Conservation (phyloP, 2,113 vertebrate species). For the Polyodon spathula region DNA sequence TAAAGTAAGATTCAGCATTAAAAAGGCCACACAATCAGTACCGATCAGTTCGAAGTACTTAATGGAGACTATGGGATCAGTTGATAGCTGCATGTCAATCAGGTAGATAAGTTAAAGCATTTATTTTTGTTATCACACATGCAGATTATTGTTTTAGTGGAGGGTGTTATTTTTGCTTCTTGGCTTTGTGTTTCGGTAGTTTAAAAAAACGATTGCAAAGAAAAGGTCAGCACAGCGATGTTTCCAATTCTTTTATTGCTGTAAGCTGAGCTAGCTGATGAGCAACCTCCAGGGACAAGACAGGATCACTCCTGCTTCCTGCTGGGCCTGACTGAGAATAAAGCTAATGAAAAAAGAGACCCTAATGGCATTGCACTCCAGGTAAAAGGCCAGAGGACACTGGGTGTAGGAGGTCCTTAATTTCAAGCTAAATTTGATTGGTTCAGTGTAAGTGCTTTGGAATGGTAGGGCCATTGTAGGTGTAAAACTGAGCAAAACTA, state of each 20-base stretch:
- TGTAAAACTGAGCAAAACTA: too few species aligned
- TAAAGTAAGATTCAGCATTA: too few species aligned
- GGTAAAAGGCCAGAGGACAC: slow-evolving; percentile 61
- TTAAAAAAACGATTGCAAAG: slow-evolving; percentile 35
- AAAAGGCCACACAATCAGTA: too few species aligned
- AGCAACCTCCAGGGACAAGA: slow-evolving; percentile 66
- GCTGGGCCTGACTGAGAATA: slow-evolving; percentile 71
- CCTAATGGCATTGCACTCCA: slow-evolving; percentile 66
- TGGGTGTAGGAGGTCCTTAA: slow-evolving; percentile 25
- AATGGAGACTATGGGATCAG: too few species aligned
- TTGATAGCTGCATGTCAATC: too few species aligned
- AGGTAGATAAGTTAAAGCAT: slow-evolving; percentile 53
- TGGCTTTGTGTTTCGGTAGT: slow-evolving; percentile 45
- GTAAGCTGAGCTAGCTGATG: slow-evolving; percentile 82
- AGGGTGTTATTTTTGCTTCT: slow-evolving; percentile 40
- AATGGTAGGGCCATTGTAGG: too few species aligned
- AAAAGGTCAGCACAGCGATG: slow-evolving; percentile 28
- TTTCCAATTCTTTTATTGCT: slow-evolving; percentile 51
- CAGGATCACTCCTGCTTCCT: slow-evolving; percentile 55
- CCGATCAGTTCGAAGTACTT: too few species aligned
- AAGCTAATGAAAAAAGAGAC: slow-evolving; percentile 78
- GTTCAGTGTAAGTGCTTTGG: not conserved
- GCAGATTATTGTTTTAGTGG: slow-evolving; percentile 54
- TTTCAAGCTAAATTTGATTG: slow-evolving; percentile 50
- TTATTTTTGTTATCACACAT: slow-evolving; percentile 56